A percentile compares a stretch with the other conserved stretches of the same genome.
Evolutionary conservation across 92 coral and sea anemone genomes (phyloP).

Genomic region (Umimayanthus kanabou): DNA sequence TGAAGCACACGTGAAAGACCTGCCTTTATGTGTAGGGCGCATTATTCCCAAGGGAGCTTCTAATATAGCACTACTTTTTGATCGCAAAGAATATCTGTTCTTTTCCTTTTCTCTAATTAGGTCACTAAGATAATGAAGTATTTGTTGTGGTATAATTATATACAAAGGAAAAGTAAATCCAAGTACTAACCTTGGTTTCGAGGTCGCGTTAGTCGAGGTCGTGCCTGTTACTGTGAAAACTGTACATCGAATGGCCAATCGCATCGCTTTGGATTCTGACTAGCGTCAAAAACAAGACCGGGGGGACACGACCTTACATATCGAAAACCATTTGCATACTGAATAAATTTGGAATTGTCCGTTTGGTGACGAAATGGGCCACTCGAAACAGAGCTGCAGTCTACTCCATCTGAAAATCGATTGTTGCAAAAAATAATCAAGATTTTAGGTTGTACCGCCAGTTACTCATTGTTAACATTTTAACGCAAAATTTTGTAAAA

Average conservation of each 20-base stretch:
- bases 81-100: too few species aligned
- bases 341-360: not conserved
- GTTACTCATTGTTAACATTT: too few species aligned
- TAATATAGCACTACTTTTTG: too few species aligned
- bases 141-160: too few species aligned
- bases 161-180: not conserved
- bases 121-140: too few species aligned
- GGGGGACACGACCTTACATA: not conserved
- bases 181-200: not conserved
- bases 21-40: too few species aligned
- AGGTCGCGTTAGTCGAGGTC: not conserved
- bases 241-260: not conserved
- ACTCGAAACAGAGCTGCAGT: not conserved
- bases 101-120: too few species aligned
- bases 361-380: not conserved
- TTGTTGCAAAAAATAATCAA: too few species aligned
- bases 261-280: not conserved
- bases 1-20: too few species aligned
- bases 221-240: not conserved
- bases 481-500: too few species aligned
- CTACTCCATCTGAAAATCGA: not conserved
- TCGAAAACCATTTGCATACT: not conserved
- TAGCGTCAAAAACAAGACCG: not conserved
- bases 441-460: too few species aligned
- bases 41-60: too few species aligned